These are phyloP conservation scores for Liparis tanakae DNA, from an alignment of 2,797 vertebrate genomes.

Conservation along the genomic window DNA sequence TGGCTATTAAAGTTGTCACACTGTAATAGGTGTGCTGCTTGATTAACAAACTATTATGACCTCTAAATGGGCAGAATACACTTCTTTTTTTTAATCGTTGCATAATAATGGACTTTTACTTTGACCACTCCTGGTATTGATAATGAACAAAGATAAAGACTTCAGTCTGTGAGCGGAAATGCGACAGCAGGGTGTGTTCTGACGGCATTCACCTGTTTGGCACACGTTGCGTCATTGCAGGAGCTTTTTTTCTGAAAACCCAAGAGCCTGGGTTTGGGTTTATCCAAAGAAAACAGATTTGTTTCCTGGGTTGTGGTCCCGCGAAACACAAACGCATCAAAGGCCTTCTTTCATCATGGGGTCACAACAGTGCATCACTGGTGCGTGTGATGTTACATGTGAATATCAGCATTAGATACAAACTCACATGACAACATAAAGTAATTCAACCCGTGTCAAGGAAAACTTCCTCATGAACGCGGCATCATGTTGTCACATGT, in stretches of 20 bases:
- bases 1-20: not conserved
- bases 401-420: not conserved
- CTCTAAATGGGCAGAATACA: not conserved
- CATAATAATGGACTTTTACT: not conserved
- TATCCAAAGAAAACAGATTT: constrained; percentile 43
- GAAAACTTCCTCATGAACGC: not conserved
- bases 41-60: not conserved
- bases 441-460: not conserved
- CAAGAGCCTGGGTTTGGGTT: constrained; percentile 58
- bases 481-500: not conserved
- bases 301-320: constrained; percentile 66
- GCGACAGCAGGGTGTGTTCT: constrained; percentile 58
- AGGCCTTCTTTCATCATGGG: constrained; percentile 67
- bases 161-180: constrained; percentile 60
- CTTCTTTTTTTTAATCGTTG: not conserved
- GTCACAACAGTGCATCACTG: constrained; percentile 44
- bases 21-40: not conserved
- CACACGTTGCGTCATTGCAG: constrained; percentile 56
- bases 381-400: constrained; percentile 29
- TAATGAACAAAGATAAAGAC: constrained; percentile 32
- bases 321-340: constrained; percentile 77
- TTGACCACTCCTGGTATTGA: constrained; percentile 19
- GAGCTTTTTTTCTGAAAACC: constrained; percentile 67
- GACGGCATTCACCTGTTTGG: constrained; percentile 48
- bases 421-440: not conserved